These are phyloP conservation scores for Agriotes lineatus DNA, from an alignment of 2,888 invertebrate species.

Conservation along the genomic window DNA sequence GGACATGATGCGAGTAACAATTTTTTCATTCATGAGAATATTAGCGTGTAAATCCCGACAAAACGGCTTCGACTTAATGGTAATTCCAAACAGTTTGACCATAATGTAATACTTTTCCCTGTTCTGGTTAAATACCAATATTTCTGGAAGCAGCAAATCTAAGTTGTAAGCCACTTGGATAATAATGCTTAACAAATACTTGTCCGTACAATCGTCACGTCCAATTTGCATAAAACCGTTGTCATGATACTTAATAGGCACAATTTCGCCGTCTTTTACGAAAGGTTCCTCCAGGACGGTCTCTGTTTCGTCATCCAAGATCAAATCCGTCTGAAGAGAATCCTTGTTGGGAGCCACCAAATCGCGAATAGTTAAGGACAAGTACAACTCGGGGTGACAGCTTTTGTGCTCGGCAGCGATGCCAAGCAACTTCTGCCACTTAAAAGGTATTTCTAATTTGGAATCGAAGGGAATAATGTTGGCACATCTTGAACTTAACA, in stretches of 20 bases:
- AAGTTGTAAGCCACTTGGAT: conserved; percentile 71
- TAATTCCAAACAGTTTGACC: conserved; percentile 61
- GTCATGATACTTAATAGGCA: conserved; percentile 67
- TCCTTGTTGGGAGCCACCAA: conserved; percentile 38
- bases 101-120: conserved; percentile 58
- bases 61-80: conserved; percentile 61
- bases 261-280: conserved; percentile 52
- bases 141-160: conserved; percentile 66
- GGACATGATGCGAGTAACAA: conserved; percentile 58
- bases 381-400: conserved; percentile 73
- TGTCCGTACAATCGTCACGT: conserved; percentile 59
- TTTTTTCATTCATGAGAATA: conserved; percentile 60
- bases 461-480: conserved; percentile 73
- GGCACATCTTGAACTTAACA: conserved; percentile 78
- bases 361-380: conserved; percentile 73
- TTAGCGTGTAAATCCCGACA: conserved; percentile 57
- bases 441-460: conserved; percentile 67
- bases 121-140: conserved; percentile 57
- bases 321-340: conserved; percentile 1
- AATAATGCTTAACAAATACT: conserved; percentile 70
- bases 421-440: conserved; percentile 75
- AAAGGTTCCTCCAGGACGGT: conserved; percentile 22
- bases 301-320: conserved; percentile 4
- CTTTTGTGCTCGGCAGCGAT: conserved; percentile 70
- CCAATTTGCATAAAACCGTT: conserved; percentile 72